These are phyloP conservation scores for Lampris megalopsis DNA, from an alignment of 2,113 vertebrate genomes.

Conservation along the genomic window DNA sequence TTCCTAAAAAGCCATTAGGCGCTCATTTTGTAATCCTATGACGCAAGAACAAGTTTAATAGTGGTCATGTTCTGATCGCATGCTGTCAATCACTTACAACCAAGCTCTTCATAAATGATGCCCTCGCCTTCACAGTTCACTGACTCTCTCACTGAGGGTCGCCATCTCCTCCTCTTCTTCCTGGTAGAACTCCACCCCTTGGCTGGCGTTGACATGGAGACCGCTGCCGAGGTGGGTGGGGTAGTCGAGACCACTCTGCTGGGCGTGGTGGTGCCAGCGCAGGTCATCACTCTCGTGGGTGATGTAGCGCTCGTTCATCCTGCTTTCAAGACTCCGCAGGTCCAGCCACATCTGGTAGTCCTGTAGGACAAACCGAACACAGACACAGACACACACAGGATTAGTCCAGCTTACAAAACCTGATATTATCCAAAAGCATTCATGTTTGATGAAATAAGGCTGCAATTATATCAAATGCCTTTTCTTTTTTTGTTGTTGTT, in stretches of 20 bases:
- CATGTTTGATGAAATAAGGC: too few relatives aligned
- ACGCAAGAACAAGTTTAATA: too few relatives aligned
- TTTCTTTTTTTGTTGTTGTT: too few relatives aligned
- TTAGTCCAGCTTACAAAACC: too few relatives aligned
- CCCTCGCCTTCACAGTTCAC: slow-evolving; percentile 86
- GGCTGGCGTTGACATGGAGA: slow-evolving; percentile 72
- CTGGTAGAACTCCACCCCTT: slow-evolving; percentile 83
- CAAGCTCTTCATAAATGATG: too few relatives aligned
- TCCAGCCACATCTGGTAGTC: slow-evolving; percentile 98
- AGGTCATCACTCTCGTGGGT: slow-evolving; percentile 97
- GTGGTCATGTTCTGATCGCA: too few relatives aligned
- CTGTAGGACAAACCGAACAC: slow-evolving; percentile 72
- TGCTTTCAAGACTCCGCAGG: slow-evolving; percentile 92
- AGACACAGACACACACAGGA: background rate
- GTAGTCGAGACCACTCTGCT: slow-evolving; percentile 89
- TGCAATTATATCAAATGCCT: too few relatives aligned
- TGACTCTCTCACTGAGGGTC: slow-evolving; percentile 94
- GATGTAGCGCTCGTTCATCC: slow-evolving; percentile 93
- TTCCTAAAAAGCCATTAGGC: too few relatives aligned
- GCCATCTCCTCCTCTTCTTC: slow-evolving; percentile 90
- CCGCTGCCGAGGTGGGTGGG: slow-evolving; percentile 84
- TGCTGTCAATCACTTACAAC: too few relatives aligned
- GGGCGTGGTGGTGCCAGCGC: slow-evolving; percentile 92
- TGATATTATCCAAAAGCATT: too few relatives aligned
- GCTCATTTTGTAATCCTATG: too few relatives aligned